phyloP scores from a whole-genome alignment of 2,888 invertebrate genomes.

The Rhimphoctona megacephalus region DNA sequence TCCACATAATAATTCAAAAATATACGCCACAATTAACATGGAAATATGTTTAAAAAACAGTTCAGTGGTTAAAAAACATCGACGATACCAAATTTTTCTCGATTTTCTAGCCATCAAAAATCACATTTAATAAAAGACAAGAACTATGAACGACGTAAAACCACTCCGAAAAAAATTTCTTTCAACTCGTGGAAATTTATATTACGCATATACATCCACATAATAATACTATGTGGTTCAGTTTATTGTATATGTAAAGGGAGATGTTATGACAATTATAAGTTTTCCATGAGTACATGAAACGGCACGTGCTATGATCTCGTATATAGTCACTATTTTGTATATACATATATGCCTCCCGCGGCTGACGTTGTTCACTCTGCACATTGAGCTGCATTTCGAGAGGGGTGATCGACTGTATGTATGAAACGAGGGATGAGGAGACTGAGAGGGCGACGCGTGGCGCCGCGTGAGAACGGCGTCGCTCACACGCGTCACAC shows the following conservation, averaged over 20 bases:
- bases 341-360: conserved; percentile 39
- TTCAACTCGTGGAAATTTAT: background rate
- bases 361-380: conserved; percentile 53
- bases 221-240: conserved; percentile 13
- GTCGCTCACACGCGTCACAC: conserved; percentile 82
- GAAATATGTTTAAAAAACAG: background rate
- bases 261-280: conserved; percentile 83
- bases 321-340: conserved; percentile 32
- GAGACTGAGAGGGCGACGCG: conserved; percentile 73
- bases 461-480: conserved; percentile 83
- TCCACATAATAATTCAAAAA: background rate
- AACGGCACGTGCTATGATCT: conserved; percentile 76
- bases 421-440: conserved; percentile 55
- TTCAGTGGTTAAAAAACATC: background rate
- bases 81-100: background rate
- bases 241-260: conserved; percentile 51
- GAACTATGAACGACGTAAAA: background rate
- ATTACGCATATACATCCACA: background rate
- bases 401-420: conserved; percentile 51
- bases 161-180: background rate
- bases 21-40: too few species aligned
- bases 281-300: conserved; percentile 80
- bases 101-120: background rate
- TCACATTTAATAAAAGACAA: background rate
- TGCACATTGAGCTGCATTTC: conserved; percentile 53